Conservation (phyloP, 2,888 invertebrate species). For the Malthinus seriepunctatus region DNA sequence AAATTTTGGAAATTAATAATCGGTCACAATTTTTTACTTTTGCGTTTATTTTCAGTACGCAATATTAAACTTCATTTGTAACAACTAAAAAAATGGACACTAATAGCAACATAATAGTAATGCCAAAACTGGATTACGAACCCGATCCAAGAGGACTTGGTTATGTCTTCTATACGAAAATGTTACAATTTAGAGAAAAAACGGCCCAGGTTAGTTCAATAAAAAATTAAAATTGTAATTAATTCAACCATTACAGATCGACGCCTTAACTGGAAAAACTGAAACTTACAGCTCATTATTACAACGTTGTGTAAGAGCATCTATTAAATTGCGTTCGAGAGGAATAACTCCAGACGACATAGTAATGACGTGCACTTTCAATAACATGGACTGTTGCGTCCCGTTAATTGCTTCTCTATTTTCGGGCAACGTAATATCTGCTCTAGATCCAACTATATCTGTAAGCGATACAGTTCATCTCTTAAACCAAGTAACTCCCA, state of each 20-base stretch:
- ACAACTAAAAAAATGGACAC: not conserved
- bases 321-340: slow-evolving; percentile 26
- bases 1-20: too few species aligned
- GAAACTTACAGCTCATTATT: slow-evolving; percentile 9
- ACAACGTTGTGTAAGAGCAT: slow-evolving; percentile 28
- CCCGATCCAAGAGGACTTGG: not conserved
- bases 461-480: slow-evolving; percentile 35
- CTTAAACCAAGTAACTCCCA: slow-evolving; percentile 32
- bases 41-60: too few species aligned
- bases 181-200: not conserved
- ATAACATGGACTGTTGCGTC: slow-evolving; percentile 53
- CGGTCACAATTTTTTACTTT: too few species aligned
- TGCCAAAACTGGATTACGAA: not conserved
- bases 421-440: slow-evolving; percentile 48
- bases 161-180: not conserved
- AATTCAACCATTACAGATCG: slow-evolving; percentile 2
- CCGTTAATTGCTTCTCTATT: slow-evolving; percentile 57
- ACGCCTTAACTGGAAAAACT: slow-evolving; percentile 11
- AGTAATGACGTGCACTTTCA: slow-evolving; percentile 55
- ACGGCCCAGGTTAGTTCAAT: not conserved
- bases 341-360: slow-evolving; percentile 55
- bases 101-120: not conserved
- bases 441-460: slow-evolving; percentile 41
- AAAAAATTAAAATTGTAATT: not conserved
- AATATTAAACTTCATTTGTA: too few species aligned